Evolutionary conservation across 1,140 invertebrate species (phyloP), one percentile per base, ranked within the genome.

Genomic region (Trissolcus basalis): DNA sequence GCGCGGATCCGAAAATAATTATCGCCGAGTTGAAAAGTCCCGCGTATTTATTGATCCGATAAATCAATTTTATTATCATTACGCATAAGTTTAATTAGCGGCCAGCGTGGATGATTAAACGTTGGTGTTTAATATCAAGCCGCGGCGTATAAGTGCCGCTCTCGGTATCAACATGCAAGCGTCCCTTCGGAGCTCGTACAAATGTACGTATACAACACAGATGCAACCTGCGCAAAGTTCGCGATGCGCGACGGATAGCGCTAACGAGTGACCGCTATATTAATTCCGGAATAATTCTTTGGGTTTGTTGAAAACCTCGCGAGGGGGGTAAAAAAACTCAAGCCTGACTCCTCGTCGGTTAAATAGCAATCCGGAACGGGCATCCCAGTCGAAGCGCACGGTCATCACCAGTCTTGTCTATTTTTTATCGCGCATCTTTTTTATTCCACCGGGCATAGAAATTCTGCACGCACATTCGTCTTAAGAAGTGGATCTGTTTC

Each of bases 231-330:
- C 49, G 67, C 45, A 19, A 41, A 60, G 74, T 71, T 59, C 65
- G 74, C 77, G 80, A 80, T 78, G 76, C 78, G 59, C 76, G 71
- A 80, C 78, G 76, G 54, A 72, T 63, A 67, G 74, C 72, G 70
- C 69, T 76, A 60, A 73, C 78, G 73, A 77, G 76, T 69, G 70
- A 77, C 67, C 71, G 78, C 72, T 81, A 79, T 77, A 78, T 80
- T 79, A 81, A 81, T 81, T 80, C 74, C 70, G 78, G 60, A 81
- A 81, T 81, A 77, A 80, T 77, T 72, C 73, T 73, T 80, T 63
- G 55, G 68, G 2, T 13, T 69, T 50, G 67, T 70, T 58, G 75
- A 55, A 74, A 68, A 70, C 56, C 45, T 63, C 32, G 55, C 16
- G 13, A 60, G 45, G 60, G 67, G 19, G 8, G 53, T 65, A 77